Evolutionary conservation across 2,888 invertebrate species (phyloP), one percentile per base, ranked within the genome.

Genomic region (Polymixis lichenea): DNA sequence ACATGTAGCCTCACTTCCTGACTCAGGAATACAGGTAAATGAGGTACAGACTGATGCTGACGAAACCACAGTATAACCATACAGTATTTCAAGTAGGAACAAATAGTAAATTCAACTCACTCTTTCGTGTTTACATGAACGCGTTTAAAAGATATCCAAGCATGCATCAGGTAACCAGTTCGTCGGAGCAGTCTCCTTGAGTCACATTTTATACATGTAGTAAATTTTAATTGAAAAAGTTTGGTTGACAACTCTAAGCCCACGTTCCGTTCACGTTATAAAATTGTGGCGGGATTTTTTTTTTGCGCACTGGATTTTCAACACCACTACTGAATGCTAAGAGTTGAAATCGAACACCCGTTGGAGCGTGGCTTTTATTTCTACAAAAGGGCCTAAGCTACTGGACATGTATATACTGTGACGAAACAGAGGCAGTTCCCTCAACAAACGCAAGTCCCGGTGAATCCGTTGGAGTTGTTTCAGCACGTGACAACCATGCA

Each of bases 401-500:
- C n/a, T 56, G 38, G 32, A 19, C n/a, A n/a, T 28, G 17, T 51
- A 38, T 17, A 55, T 38, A 55, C 67, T 38, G 55, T 80, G 84
- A 72, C 61, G 81, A 79, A 86, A 87, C 70, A 80, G 67, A 68
- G 49, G 56, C 70, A 68, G 77, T 82, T 80, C 61, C 67, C 75
- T 58, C 71, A 72, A 77, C 61, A 62, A 86, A 81, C 82, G 82
- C 78, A 73, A 77, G 73, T 74, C 72, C 72, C 68, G 80, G 80
- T 86, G 90, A 92, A 92, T 92, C 91, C 90, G 90, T 92, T 90
- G 86, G 89, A 90, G 91, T 92, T 85, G 76, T 78, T 77, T 65
- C 83, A 78, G 82, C 87, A 93, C 94, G 94, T 94, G 94, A 91
- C 90, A 74, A 74, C 89, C 91, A 93, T 94, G 88, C 89, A 89